A percentile compares a stretch with the other conserved stretches of the same genome.
These are phyloP conservation scores for Acrossocheilus wenchowensis DNA, from an alignment of 2,797 vertebrate genomes.

Conservation along the genomic window DNA sequence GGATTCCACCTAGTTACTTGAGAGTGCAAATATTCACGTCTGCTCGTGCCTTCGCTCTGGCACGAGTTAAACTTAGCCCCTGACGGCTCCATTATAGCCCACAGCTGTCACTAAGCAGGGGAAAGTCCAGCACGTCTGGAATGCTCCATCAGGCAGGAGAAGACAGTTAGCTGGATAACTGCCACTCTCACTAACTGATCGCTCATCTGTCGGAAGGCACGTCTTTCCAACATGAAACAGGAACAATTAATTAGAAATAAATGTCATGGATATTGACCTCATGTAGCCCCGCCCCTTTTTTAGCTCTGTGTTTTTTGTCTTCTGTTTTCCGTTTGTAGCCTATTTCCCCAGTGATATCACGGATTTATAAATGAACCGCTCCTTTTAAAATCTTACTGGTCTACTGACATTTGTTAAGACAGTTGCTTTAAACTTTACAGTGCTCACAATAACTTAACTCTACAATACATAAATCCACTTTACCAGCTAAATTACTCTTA, in stretches of 20 bases:
- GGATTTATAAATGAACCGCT: background rate
- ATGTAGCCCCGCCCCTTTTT: background rate
- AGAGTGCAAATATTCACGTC: slow-evolving; percentile 70
- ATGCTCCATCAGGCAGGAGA: slow-evolving; percentile 62
- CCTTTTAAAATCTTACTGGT: background rate
- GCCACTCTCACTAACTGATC: slow-evolving; percentile 52
- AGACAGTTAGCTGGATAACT: slow-evolving; percentile 43
- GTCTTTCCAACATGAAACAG: background rate
- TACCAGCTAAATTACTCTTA: no score
- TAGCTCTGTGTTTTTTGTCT: background rate
- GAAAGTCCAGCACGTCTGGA: slow-evolving; percentile 74
- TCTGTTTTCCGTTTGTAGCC: background rate
- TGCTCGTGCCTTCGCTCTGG: slow-evolving; percentile 70
- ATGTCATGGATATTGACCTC: background rate
- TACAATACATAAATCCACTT: no score
- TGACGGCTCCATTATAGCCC: slow-evolving; percentile 71
- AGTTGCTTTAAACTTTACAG: no score
- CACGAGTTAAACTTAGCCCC: slow-evolving; percentile 76
- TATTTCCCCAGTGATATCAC: background rate
- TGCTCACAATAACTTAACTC: no score
- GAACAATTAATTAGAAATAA: background rate
- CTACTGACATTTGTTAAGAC: no score
- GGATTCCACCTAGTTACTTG: slow-evolving; percentile 47
- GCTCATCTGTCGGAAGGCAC: background rate
- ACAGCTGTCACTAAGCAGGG: slow-evolving; percentile 77